Base-by-base conservation (phyloP, 2,797 vertebrate species). In the Mus spretus region DNA sequence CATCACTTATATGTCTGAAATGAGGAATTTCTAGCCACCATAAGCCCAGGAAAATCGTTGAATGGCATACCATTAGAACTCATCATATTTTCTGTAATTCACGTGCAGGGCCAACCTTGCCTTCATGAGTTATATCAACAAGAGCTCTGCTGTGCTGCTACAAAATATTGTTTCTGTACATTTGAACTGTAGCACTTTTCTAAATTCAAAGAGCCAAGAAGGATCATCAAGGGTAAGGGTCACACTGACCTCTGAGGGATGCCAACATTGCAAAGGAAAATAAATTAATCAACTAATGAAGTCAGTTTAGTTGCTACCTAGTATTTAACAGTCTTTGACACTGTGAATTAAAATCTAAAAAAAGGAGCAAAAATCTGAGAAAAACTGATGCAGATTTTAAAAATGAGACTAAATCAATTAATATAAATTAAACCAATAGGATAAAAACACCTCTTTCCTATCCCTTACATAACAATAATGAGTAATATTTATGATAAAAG, bases 1-100 rank as follows among this genome's bases (percentile, higher is more conserved):
- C 34, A 9, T 82, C 24, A 19, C 47, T 94, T 93, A 53, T 93
- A n/a, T 91, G 79, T 90, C 11, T 90, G 79, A 94, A 94, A 94
- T 47, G 19, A 96, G 53, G 50, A 40, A n/a, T 78, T 94, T 70
- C n/a, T 75, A 92, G 44, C 47, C 40, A 91, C 5, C 53, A 55
- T 65, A 95, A 87, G 4, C 31, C 44, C 80, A 86, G 44, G 57
- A 84, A 50, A 95, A 88, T 47, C 37, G 53, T 37, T 57, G 92
- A 47, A n/a, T 92, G 67, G 88, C 94, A 22, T 44, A 50, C 72
- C 78, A 24, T 55, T 92, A 63, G 17, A 19, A 83, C 82, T 91
- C n/a, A 47, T 92, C 75, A 85, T 12, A 61, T 14, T 34, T 17
- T 5, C 17, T 37, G 31, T 88, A 94, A 93, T 96, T 77, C 31